Evolutionary conservation across 2,888 invertebrate species (phyloP).

Genomic region (Celastrina argiolus): DNA sequence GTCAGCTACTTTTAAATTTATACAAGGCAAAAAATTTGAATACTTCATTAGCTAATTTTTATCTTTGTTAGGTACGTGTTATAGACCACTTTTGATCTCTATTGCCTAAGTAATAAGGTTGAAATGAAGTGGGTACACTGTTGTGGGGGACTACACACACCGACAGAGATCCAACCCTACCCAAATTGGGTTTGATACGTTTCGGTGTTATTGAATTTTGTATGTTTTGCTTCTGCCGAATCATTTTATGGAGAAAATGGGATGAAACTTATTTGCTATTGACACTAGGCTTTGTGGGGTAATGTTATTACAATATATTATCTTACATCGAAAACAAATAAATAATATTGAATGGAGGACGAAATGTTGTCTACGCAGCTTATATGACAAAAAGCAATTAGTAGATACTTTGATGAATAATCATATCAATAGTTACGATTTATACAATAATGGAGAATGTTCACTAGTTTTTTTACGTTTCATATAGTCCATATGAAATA

Average conservation of each 20-base stretch:
- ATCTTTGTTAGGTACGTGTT: too few relatives aligned
- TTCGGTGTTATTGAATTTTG: constrained; percentile 12
- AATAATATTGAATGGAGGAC: not conserved
- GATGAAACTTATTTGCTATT: constrained; percentile 3
- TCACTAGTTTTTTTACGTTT: too few relatives aligned
- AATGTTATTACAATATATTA: not conserved
- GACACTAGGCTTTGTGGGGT: constrained; percentile 2
- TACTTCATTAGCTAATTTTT: too few relatives aligned
- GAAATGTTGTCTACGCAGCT: not conserved
- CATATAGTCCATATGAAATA: too few relatives aligned
- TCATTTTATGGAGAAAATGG: not conserved
- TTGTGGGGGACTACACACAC: not conserved
- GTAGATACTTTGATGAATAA: too few relatives aligned
- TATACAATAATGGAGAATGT: too few relatives aligned
- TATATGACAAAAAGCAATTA: too few relatives aligned
- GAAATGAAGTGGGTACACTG: not conserved
- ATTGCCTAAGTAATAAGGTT: not conserved
- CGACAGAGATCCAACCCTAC: not conserved
- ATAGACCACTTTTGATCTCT: too few relatives aligned
- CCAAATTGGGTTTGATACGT: constrained; percentile 10
- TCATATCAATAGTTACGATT: too few relatives aligned
- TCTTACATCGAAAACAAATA: not conserved
- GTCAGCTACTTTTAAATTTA: too few relatives aligned
- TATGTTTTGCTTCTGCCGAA: constrained; percentile 1
- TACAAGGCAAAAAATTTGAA: too few relatives aligned